Evolutionary conservation across 2,113 vertebrate genomes (phyloP), one percentile per base, ranked within the genome.

Genomic region (Pedetes capensis): DNA sequence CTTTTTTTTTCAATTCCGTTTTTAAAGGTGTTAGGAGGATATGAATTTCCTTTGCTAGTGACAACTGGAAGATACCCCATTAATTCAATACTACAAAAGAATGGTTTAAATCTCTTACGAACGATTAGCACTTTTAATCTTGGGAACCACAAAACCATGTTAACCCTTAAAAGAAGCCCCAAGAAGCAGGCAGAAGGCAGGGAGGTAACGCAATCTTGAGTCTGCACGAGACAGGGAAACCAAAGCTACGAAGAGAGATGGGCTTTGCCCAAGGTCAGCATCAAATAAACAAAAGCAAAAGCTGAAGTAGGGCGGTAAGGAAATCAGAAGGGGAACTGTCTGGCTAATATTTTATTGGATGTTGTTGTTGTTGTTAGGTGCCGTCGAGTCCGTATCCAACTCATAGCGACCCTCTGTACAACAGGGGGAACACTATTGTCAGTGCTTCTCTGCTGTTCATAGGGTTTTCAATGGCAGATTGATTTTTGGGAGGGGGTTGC

Each of bases 1-100:
- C 32, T 80, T 91, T 80, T 91, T 96, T 88, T 81, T 92, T 90
- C 2, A 53, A 53, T 72, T 96, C 95, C 96, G 95, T 95, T 97
- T 97, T 97, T 96, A 93, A 94, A 94, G 86, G 82, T 66, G 78
- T 92, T 91, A 91, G 42, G 81, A 92, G 80, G 92, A 74, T 93
- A 95, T 93, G 87, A 89, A 85, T 95, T 94, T 96, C 87, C 92
- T 88, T 92, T 81, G 74, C 81, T 18, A 92, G 85, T 74, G 84
- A 96, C 96, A 97, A 94, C 80, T 94, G 95, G 91, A 89, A 93
- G 95, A 81, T 63, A 93, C 51, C 81, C 88, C 93, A 84, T 93
- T 95, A 95, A 96, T 90, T 96, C 87, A 95, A 86, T 78, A 90
- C 71, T 23, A 72, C n/a, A 86, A 85, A 96, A 93, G 95, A 97